phyloP scores from a whole-genome alignment of 2,888 invertebrate genomes.

The Steinernema scapterisci region DNA sequence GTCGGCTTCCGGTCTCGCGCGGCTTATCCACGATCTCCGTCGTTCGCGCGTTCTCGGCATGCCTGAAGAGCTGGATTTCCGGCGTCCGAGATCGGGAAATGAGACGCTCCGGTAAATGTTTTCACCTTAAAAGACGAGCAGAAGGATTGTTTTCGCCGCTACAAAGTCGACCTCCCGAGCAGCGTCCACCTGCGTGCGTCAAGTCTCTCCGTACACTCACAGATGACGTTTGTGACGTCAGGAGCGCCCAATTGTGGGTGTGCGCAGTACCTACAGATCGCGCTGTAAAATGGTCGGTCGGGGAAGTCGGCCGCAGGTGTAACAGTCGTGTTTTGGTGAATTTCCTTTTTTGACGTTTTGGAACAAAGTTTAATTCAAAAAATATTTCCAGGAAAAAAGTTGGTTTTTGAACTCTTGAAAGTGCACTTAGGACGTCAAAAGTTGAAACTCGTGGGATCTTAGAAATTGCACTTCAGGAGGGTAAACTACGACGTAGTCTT shows the following conservation, averaged over 20 bases:
- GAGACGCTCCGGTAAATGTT: neutral
- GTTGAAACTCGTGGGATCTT: no score
- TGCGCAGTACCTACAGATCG: neutral
- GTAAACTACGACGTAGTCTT: no score
- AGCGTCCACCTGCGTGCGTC: neutral
- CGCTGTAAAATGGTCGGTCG: neutral
- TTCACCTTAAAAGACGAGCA: neutral
- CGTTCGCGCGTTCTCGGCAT: neutral
- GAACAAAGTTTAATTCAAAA: no score
- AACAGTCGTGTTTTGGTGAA: no score
- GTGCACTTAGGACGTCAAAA: no score
- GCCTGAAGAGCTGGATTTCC: neutral
- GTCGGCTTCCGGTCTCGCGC: no score
- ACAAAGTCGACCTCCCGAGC: neutral
- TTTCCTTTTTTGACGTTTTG: no score
- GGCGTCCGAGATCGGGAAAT: neutral
- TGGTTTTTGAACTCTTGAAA: no score
- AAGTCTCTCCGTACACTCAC: neutral
- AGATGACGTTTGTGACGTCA: neutral
- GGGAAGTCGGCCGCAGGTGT: neutral
- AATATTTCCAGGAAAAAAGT: no score
- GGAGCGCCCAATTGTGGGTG: neutral
- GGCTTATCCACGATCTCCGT: no score
- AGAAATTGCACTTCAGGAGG: no score
- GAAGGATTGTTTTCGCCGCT: neutral